Evolutionary conservation across 2,888 invertebrate genomes (phyloP), one percentile per base, ranked within the genome.

Genomic region (Patella depressa): DNA sequence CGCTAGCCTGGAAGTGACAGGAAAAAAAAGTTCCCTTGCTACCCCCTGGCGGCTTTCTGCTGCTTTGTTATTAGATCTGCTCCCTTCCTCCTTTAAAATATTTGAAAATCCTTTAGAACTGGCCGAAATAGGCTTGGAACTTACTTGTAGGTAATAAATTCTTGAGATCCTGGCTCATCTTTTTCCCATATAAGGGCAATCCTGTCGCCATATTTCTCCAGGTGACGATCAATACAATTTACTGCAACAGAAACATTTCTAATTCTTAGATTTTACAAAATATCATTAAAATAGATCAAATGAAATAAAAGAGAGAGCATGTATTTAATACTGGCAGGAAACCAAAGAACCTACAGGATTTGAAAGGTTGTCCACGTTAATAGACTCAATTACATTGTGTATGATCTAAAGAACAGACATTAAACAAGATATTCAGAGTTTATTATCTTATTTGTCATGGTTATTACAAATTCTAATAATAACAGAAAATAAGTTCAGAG

Each of bases 141-240:
- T 82, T 84, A 90, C 91, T 84, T 89, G 85, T 91, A 92, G 15
- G 91, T 89, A 74, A 92, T 87, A 75, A 85, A 82, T 83, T 92
- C 91, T 59, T 92, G 87, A 74, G 88, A 87, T 2, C 90, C 90
- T 3, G 93, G 93, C 81, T 93, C 93, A 89, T 93, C 93, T 82
- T 91, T 92, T 83, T 93, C 93, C 91, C 92, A 93, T 73, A 93
- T 92, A 7, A 93, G 79, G 15, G 93, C 93, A 57, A 89, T 82
- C 73, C 88, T 85, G 74, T 92, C 85, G 4, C 91, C 91, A 70
- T 84, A 81, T 17, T 75, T 83, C 15, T 84, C 84, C 53, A 88
- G 87, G 85, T 93, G 92, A 24, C 92, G 88, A 82, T 93, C 92
- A 53, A 93, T 87, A 84, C 92, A 93, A 83, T 93, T 93, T 12